These are phyloP conservation scores for Sericinus montela DNA, from an alignment of 2,888 invertebrate species.

Conservation along the genomic window DNA sequence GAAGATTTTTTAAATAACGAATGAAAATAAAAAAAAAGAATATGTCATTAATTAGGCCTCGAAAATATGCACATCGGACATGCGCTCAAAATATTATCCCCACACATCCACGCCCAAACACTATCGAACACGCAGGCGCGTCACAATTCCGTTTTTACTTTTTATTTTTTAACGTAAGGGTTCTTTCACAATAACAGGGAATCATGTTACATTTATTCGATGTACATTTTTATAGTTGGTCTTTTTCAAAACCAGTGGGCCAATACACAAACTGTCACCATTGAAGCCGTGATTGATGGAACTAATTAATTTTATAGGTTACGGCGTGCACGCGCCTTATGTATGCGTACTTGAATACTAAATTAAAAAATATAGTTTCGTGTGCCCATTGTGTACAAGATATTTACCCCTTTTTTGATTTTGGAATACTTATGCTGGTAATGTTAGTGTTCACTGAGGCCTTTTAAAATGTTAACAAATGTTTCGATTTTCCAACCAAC, in stretches of 20 bases:
- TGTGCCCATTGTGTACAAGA: constrained; percentile 38
- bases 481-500: too few relatives aligned
- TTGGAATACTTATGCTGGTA: constrained; percentile 7
- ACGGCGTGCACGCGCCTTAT: constrained; percentile 44
- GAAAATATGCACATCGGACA: constrained; percentile 19
- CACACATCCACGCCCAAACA: constrained; percentile 53
- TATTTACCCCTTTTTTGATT: constrained; percentile 42
- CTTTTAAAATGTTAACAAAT: too few relatives aligned
- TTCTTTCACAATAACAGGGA: constrained; percentile 59
- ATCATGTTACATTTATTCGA: constrained; percentile 67
- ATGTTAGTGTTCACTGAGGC: not conserved
- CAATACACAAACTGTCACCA: constrained; percentile 54
- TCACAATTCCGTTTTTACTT: constrained; percentile 32
- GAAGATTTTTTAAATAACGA: too few relatives aligned
- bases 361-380: constrained; percentile 47
- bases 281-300: constrained; percentile 72
- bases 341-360: constrained; percentile 56
- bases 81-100: constrained; percentile 62
- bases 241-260: constrained; percentile 64
- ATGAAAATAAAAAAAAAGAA: too few relatives aligned
- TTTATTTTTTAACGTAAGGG: constrained; percentile 47
- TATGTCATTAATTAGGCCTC: not conserved
- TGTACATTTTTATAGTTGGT: constrained; percentile 37
- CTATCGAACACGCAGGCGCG: constrained; percentile 45
- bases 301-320: constrained; percentile 75